Percentiles rank a stretch among this genome's conserved stretches.
These are phyloP conservation scores for Agrotis clavis DNA, from an alignment of 2,888 invertebrate genomes.

Conservation along the genomic window DNA sequence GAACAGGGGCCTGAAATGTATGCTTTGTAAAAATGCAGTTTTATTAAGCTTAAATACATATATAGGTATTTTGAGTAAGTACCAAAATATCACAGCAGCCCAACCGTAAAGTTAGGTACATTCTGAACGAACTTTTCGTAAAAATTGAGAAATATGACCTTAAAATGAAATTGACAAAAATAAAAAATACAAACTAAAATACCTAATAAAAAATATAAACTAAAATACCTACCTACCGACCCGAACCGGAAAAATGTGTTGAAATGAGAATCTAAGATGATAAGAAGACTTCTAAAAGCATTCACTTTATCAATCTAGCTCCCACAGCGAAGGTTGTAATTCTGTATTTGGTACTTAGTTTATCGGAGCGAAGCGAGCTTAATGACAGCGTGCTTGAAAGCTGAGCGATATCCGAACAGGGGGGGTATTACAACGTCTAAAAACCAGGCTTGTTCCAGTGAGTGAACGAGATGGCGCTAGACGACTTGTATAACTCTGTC, in stretches of 20 bases:
- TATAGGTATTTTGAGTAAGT: no score
- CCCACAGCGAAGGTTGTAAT: conserved; percentile 32
- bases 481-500: no score
- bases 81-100: no score
- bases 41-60: no score
- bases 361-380: conserved; percentile 7
- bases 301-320: conserved; percentile 24
- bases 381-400: conserved; percentile 20
- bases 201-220: background rate
- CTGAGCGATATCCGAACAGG: conserved; percentile 22
- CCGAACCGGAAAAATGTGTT: background rate
- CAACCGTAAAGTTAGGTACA: no score
- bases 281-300: conserved; percentile 21
- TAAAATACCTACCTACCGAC: background rate
- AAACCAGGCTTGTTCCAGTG: no score
- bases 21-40: no score
- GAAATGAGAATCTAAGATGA: conserved; percentile 10
- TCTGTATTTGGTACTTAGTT: conserved; percentile 24
- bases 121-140: background rate
- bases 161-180: background rate
- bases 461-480: no score
- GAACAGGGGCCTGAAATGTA: no score
- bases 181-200: background rate
- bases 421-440: no score
- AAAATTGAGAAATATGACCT: background rate